Percentiles rank a stretch among this genome's conserved stretches.
Conservation (phyloP, 2,113 vertebrate genomes). For the Callipepla californica region DNA sequence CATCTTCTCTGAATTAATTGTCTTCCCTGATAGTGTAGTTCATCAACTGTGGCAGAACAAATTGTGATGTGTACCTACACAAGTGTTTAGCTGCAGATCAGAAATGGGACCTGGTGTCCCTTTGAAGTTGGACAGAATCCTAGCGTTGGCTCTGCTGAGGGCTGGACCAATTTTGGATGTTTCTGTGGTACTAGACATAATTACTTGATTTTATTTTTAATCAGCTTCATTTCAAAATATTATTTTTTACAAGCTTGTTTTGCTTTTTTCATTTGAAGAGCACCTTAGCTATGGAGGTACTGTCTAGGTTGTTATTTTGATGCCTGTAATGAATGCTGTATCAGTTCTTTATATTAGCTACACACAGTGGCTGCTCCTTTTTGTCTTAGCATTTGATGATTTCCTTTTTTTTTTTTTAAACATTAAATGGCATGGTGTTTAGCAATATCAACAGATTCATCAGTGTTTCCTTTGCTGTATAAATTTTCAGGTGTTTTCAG, state of each 20-base stretch:
- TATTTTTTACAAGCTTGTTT: background rate
- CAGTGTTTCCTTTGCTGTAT: background rate
- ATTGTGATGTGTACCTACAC: background rate
- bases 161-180: background rate
- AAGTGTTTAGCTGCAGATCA: conserved; percentile 7
- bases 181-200: accelerated
- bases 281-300: background rate
- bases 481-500: conserved; percentile 10
- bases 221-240: background rate
- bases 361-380: background rate
- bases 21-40: background rate
- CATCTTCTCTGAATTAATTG: background rate
- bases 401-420: background rate
- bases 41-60: background rate
- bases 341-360: background rate
- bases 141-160: background rate
- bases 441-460: background rate
- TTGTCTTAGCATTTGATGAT: background rate
- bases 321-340: background rate
- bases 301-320: background rate
- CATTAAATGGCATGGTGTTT: background rate
- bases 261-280: background rate
- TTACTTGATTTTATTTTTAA: background rate
- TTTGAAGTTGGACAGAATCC: background rate
- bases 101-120: background rate